Conservation (phyloP, 2,888 invertebrate species). For the Amphipoea lucens region DNA sequence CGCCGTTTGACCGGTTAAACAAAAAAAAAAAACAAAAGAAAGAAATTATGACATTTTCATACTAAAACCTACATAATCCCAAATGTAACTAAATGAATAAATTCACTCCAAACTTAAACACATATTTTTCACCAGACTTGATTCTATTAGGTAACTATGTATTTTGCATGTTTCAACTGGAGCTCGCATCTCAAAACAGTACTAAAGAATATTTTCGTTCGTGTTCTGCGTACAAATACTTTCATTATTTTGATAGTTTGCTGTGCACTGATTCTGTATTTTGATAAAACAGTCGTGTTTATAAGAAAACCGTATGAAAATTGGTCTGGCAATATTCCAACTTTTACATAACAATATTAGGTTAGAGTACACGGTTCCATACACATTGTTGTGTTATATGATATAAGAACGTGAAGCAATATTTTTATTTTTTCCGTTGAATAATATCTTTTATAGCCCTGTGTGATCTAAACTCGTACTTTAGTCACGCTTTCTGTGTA, state of each 20-base stretch:
- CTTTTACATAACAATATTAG: conserved; percentile 19
- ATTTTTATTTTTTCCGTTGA: background rate
- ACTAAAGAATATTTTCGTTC: conserved; percentile 35
- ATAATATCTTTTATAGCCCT: background rate
- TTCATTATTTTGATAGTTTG: conserved; percentile 47
- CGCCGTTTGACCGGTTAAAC: too few species aligned
- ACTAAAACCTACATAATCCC: background rate
- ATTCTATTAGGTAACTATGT: conserved; percentile 26
- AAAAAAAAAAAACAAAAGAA: too few species aligned
- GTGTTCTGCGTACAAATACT: conserved; percentile 47
- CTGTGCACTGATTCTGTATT: conserved; percentile 37
- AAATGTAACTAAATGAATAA: conserved; percentile 2
- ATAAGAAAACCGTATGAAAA: conserved; percentile 50
- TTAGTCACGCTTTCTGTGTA: too few species aligned
- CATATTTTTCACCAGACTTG: conserved; percentile 6
- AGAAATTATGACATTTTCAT: background rate
- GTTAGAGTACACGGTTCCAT: background rate
- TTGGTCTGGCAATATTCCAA: conserved; percentile 56
- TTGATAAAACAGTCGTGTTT: conserved; percentile 55
- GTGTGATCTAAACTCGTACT: too few species aligned
- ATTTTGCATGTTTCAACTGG: conserved; percentile 19
- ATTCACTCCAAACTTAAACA: conserved; percentile 3
- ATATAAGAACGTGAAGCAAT: background rate
- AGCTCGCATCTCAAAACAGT: conserved; percentile 23
- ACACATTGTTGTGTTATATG: background rate